A percentile compares a stretch with the other conserved stretches of the same genome.
Conservation (phyloP, 1,140 invertebrate species). For the Philotrypesis tridentata region DNA sequence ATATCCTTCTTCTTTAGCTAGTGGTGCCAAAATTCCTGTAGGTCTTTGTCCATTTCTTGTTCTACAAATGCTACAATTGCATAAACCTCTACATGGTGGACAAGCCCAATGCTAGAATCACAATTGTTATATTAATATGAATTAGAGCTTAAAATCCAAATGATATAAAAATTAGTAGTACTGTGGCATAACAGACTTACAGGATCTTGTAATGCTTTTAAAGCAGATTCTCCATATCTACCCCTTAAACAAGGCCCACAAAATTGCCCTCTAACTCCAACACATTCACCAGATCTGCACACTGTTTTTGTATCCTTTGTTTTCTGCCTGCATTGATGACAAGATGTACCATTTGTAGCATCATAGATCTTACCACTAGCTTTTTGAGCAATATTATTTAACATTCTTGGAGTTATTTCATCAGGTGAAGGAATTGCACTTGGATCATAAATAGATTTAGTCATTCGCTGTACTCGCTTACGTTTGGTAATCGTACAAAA, state of each 20-base stretch:
- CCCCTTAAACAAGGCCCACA: slow-evolving; percentile 72
- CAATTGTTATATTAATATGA: not conserved
- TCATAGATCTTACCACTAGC: slow-evolving; percentile 61
- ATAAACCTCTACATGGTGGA: slow-evolving; percentile 70
- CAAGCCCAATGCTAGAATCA: slow-evolving; percentile 68
- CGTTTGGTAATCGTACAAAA: not conserved
- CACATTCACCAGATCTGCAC: slow-evolving; percentile 68
- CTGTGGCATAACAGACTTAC: slow-evolving; percentile 53
- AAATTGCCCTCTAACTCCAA: slow-evolving; percentile 71
- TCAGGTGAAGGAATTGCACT: slow-evolving; percentile 56
- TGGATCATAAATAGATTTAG: slow-evolving; percentile 52
- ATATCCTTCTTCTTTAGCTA: slow-evolving; percentile 64
- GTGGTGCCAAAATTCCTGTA: slow-evolving; percentile 68
- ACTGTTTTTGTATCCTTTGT: slow-evolving; percentile 72
- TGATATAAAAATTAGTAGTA: slow-evolving; percentile 30
- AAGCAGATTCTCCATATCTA: slow-evolving; percentile 71
- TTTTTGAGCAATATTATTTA: slow-evolving; percentile 62
- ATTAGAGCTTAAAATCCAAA: slow-evolving; percentile 11
- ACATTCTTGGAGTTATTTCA: slow-evolving; percentile 66
- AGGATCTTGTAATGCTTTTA: slow-evolving; percentile 68
- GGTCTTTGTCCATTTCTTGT: slow-evolving; percentile 68
- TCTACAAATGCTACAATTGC: slow-evolving; percentile 74
- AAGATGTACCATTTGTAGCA: slow-evolving; percentile 62
- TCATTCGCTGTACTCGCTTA: slow-evolving; percentile 39
- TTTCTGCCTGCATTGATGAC: slow-evolving; percentile 74